These are phyloP conservation scores for Lycophotia porphyrea DNA, from an alignment of 2,888 invertebrate species.

Conservation along the genomic window DNA sequence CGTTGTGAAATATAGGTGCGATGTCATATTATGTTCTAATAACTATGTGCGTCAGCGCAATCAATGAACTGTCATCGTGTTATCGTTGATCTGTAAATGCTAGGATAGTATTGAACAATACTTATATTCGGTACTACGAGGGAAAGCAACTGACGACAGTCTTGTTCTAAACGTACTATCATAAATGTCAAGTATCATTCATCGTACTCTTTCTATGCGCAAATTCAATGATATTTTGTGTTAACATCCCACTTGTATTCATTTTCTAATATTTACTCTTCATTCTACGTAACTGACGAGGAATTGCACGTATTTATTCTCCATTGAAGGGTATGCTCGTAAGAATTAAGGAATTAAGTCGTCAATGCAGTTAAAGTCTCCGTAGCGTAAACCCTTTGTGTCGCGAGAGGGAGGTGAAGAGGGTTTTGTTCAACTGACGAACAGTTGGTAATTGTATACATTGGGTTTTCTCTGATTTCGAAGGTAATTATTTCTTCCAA, in stretches of 20 bases:
- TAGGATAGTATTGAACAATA: background rate
- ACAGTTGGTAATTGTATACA: slow-evolving; percentile 35
- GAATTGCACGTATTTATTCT: slow-evolving; percentile 24
- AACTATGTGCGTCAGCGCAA: background rate
- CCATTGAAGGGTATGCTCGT: slow-evolving; percentile 37
- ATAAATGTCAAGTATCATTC: background rate
- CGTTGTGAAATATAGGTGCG: background rate
- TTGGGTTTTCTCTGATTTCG: slow-evolving; percentile 7
- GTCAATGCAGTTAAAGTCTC: slow-evolving; percentile 44
- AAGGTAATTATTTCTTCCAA: background rate
- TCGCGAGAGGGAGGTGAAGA: background rate
- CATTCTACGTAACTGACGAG: background rate
- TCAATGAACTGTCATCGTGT: background rate
- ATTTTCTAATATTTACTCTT: background rate
- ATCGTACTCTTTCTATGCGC: background rate
- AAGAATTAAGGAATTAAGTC: slow-evolving; percentile 49
- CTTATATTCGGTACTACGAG: too few relatives aligned
- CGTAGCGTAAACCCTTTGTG: slow-evolving; percentile 31
- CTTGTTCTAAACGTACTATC: background rate
- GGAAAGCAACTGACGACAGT: background rate
- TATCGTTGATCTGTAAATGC: background rate
- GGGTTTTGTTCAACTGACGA: slow-evolving; percentile 17
- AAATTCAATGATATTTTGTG: background rate
- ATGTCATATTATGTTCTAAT: background rate
- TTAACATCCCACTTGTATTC: background rate